Conservation (phyloP, 2,797 vertebrate species). For the Florisuga fusca region DNA sequence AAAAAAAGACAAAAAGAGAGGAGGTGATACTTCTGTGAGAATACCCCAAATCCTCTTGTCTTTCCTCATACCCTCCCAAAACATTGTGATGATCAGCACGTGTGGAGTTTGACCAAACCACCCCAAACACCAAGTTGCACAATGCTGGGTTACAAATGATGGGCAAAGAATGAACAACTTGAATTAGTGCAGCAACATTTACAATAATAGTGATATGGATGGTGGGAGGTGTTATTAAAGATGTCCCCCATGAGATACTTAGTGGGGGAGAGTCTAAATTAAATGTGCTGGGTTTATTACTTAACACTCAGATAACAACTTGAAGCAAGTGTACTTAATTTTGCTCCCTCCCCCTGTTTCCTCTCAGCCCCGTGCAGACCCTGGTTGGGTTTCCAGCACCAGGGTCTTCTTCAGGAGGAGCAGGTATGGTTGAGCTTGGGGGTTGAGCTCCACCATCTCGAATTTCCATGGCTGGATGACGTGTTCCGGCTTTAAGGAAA, state of each 20-base stretch:
- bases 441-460: neutral
- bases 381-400: neutral
- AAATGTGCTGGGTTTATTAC: constrained; percentile 46
- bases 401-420: neutral
- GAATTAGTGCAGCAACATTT: neutral
- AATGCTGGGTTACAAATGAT: neutral
- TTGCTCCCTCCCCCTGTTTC: neutral
- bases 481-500: neutral
- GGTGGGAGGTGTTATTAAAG: constrained; percentile 34
- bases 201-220: neutral
- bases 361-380: neutral
- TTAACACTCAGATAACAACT: constrained; percentile 12
- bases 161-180: neutral
- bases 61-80: neutral
- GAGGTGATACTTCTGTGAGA: neutral
- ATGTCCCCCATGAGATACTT: constrained; percentile 32
- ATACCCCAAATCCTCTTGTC: fast-evolving
- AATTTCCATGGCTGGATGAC: fast-evolving
- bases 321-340: neutral
- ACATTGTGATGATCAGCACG: fast-evolving
- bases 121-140: fast-evolving
- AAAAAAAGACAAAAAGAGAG: fast-evolving
- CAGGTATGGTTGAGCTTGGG: neutral
- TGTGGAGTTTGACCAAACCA: fast-evolving
- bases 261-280: constrained; percentile 19